Percentiles rank a stretch among this genome's conserved stretches.
Conservation (phyloP, 2,113 vertebrate species). For the Actenoides hombroni region DNA sequence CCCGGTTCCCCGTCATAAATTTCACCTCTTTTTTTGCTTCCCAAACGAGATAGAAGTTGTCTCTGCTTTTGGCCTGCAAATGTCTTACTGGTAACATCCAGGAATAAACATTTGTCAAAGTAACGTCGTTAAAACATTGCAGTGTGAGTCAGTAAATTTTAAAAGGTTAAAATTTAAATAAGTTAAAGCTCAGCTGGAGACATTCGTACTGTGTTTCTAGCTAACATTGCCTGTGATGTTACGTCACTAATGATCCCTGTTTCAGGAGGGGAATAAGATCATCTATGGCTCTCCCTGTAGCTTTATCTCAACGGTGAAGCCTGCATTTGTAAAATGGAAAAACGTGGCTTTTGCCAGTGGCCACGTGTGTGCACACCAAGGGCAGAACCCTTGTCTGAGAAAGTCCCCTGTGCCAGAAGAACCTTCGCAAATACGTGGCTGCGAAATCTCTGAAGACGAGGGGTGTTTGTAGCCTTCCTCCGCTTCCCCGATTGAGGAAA, state of each 20-base stretch:
- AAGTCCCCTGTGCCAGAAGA: background rate
- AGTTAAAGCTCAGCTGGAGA: background rate
- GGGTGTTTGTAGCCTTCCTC: background rate
- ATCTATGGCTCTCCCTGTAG: fast-evolving
- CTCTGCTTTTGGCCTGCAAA: background rate
- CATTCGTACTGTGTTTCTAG: background rate
- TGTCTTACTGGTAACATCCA: background rate
- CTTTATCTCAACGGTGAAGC: background rate
- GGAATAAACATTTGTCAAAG: background rate
- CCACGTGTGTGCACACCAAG: fast-evolving
- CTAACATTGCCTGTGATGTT: background rate
- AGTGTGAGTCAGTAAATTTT: background rate
- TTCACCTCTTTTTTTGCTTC: background rate
- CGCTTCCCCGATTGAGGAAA: background rate
- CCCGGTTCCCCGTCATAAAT: background rate
- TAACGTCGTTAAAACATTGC: background rate
- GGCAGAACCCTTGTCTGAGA: background rate
- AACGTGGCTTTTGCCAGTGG: background rate
- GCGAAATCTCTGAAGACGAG: background rate
- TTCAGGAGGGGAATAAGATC: background rate
- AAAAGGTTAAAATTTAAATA: no score
- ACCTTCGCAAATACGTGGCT: background rate
- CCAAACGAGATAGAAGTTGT: fast-evolving
- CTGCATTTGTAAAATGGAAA: background rate
- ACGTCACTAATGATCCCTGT: background rate